Evolutionary conservation across 1,140 invertebrate species (phyloP), one percentile per base, ranked within the genome.

Genomic region (Panagrolaimus sp.): DNA sequence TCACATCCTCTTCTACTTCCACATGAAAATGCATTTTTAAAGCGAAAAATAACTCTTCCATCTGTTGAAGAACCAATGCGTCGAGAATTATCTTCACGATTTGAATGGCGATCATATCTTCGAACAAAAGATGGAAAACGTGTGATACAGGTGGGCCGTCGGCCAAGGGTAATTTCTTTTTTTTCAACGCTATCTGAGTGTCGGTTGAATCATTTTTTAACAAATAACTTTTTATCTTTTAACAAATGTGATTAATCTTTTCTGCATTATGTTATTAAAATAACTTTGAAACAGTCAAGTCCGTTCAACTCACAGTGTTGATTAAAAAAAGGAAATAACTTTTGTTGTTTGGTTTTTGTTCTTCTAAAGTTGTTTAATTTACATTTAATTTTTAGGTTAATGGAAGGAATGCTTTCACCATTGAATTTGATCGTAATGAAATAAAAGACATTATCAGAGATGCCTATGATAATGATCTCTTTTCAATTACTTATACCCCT

Each of bases 401-500:
- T 57, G 51, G 51, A 25, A 20, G 51, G 20, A 57, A 57, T 57
- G 51, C 51, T 25, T 57, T 57, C 20, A 57, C 51, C 9, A 57
- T 57, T 57, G 51, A 57, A 57, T 57, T 57, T 27, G 51, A 57
- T 57, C 51, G 51, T 14, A 20, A 57, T 25, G 20, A 25, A 25
- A 27, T 11, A 16, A 20, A 27, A 27, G 51, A 57, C 27, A 57
- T 57, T 57, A 11, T 57, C 20, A 57, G 51, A 27, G 51, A 57
- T 27, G 51, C 51, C 20, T 57, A 57, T 57, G 51, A 57, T 16
- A 57, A 57, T 57, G 51, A 57, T 27, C 20, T 57, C n/a, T 57
- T 57, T 11, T 5, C 51, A 25, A 57, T 57, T 16, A 1, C 16
- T 57, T 57, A 57, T 8, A 57, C 51, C 8, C 51, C 51, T 16